Conservation (phyloP, 2,797 vertebrate genomes). For the Cetoscarus ocellatus region DNA sequence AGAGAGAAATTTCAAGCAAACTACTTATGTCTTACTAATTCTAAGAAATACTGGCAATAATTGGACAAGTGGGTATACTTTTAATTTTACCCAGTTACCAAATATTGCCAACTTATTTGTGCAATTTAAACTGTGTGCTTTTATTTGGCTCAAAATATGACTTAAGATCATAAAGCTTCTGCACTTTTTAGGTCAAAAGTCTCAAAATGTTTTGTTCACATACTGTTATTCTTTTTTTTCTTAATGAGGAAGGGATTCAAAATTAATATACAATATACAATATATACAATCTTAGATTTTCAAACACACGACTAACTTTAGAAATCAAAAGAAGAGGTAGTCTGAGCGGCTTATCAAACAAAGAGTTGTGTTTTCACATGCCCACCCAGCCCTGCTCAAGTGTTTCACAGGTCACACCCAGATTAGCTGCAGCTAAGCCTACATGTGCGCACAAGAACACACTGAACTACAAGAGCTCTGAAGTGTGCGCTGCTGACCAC, state of each 20-base stretch:
- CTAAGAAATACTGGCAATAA: too few species aligned
- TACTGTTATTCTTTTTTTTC: too few species aligned
- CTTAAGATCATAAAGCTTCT: too few species aligned
- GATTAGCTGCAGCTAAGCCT: constrained; percentile 56
- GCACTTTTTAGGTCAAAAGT: too few species aligned
- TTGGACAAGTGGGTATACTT: background rate
- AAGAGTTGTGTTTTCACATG: constrained; percentile 65
- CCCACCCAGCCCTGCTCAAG: constrained; percentile 49
- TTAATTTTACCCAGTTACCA: background rate
- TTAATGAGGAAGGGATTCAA: too few species aligned
- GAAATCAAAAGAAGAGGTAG: background rate
- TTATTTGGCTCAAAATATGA: too few species aligned
- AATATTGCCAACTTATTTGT: too few species aligned
- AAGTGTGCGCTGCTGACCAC: constrained; percentile 47
- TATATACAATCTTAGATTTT: background rate
- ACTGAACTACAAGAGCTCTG: constrained; percentile 4
- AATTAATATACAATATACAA: background rate
- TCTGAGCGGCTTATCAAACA: constrained; percentile 9
- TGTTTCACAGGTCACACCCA: constrained; percentile 71
- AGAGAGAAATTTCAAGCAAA: too few species aligned
- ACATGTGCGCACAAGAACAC: background rate
- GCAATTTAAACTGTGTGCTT: too few species aligned
- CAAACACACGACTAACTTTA: background rate
- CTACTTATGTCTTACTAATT: too few species aligned
- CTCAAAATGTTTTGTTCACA: too few species aligned